A percentile compares a stretch with the other conserved stretches of the same genome.
Evolutionary conservation across 2,888 invertebrate species (phyloP).

Genomic region (Cephus nigrinus): DNA sequence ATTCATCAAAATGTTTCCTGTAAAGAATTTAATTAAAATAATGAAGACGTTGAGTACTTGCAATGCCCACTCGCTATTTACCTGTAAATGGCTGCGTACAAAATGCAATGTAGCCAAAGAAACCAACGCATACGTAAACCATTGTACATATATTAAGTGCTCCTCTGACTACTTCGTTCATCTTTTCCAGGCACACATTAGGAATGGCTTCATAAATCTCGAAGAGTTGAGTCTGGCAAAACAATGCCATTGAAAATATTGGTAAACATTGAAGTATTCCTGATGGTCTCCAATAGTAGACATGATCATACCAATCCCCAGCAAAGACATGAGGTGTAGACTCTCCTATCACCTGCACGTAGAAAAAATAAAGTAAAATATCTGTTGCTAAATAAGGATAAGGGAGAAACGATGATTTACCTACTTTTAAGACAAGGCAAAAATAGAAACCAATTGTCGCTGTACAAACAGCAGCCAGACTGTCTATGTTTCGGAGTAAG

Average conservation of each 20-base stretch:
- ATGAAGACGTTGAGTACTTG: constrained; percentile 6
- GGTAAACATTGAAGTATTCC: constrained; percentile 93
- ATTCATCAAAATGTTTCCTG: constrained; percentile 92
- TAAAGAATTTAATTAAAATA: constrained; percentile 37
- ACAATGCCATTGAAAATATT: constrained; percentile 95
- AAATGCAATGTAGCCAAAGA: constrained; percentile 94
- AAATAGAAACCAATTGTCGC: constrained; percentile 93
- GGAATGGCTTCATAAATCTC: constrained; percentile 93
- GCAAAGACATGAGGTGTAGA: constrained; percentile 80
- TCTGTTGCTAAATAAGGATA: neutral
- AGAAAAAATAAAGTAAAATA: constrained; percentile 15
- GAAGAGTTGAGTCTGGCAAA: constrained; percentile 96
- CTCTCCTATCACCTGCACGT: constrained; percentile 79
- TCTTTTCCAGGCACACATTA: constrained; percentile 87
- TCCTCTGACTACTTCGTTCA: constrained; percentile 87
- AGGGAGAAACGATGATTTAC: constrained; percentile 25
- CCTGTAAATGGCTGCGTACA: constrained; percentile 80
- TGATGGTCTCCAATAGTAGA: constrained; percentile 84
- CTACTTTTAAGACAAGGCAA: constrained; percentile 87
- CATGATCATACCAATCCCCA: constrained; percentile 79
- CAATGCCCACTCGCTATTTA: constrained; percentile 39
- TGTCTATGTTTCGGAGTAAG: constrained; percentile 88
- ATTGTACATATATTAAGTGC: constrained; percentile 92
- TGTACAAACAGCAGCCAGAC: constrained; percentile 86
- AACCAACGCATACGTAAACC: constrained; percentile 91